Base-by-base conservation (phyloP, 1,140 invertebrate genomes). In the Drosophila rhopaloa region DNA sequence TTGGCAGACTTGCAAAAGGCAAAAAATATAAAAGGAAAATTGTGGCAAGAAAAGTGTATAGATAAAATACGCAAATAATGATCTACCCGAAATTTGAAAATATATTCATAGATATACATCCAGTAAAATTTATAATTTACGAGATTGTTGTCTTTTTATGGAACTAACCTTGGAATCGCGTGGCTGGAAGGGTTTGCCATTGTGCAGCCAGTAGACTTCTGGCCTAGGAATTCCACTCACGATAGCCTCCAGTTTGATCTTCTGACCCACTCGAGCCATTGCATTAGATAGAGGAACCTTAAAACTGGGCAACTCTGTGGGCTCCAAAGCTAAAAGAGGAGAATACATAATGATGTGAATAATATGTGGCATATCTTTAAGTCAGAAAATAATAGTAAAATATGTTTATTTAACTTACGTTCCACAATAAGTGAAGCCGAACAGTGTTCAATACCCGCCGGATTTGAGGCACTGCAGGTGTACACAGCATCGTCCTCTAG, bases 171-270 rank as follows among this genome's bases (percentile, higher is more conserved):
- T 92, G n/a, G 74, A 58, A 57, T 92, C 89, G 16, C 91, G 78
- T 8, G 89, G 84, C 51, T 80, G 78, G 55, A 76, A 92, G 43
- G 93, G 93, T 82, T 94, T 94, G 50, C 94, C 95, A 85, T 96
- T 95, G 65, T 96, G 95, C 59, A 94, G 93, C 96, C 96, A 97
- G 70, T 88, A 92, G 48, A 94, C 66, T 2, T 92, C 83, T 6
- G 97, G 96, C 35, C 96, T 91, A n/a, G 96, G 96, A 92, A 96
- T 95, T 19, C 96, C 96, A 70, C 93, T 94, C 5, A 97, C 95
- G 47, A 94, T 94, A 79, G 96, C 97, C 74, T 96, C 94, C 73
- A 97, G 94, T 78, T 94, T 94, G 88, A 95, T 94, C 1, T 94
- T 93, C 46, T 92, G 93, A 6, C 96, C 96, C 92, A 97, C 96